Percentiles rank a stretch among this genome's conserved stretches.
Evolutionary conservation across 2,113 vertebrate genomes (phyloP).

Genomic region (Phrynocephalus versicolor): DNA sequence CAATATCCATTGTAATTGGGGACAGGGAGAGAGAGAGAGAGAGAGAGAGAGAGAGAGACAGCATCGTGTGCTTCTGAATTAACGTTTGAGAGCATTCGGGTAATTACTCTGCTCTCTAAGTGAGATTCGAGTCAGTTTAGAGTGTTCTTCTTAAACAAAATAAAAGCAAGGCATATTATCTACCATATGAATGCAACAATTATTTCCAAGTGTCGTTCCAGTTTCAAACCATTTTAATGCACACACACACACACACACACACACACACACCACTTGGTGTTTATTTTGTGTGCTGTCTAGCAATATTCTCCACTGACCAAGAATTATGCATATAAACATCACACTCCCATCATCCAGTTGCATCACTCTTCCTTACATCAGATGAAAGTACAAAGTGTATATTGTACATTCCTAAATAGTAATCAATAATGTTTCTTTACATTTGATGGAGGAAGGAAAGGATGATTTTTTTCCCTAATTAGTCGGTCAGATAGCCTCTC

Average conservation of each 20-base stretch:
- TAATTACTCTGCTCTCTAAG: slow-evolving; percentile 47
- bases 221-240: not conserved
- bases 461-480: too few species aligned
- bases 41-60: slow-evolving; percentile 56
- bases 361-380: too few species aligned
- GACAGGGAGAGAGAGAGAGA: not conserved
- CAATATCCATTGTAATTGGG: slow-evolving; percentile 66
- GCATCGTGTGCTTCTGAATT: slow-evolving; percentile 74
- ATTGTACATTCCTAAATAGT: not conserved
- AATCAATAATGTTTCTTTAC: not conserved
- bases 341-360: not conserved
- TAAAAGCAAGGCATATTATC: not conserved
- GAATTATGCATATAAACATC: not conserved
- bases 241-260: too few species aligned
- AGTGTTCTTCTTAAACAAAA: not conserved
- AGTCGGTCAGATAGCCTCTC: too few species aligned
- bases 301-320: not conserved
- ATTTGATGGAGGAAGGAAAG: not conserved
- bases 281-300: not conserved
- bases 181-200: not conserved
- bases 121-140: not conserved
- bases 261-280: too few species aligned
- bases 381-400: too few species aligned
- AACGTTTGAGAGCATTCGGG: slow-evolving; percentile 71
- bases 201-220: not conserved